Evolutionary conservation across 1,140 invertebrate genomes (phyloP), one percentile per base, ranked within the genome.

Genomic region (Pseudomyrmex gracilis): DNA sequence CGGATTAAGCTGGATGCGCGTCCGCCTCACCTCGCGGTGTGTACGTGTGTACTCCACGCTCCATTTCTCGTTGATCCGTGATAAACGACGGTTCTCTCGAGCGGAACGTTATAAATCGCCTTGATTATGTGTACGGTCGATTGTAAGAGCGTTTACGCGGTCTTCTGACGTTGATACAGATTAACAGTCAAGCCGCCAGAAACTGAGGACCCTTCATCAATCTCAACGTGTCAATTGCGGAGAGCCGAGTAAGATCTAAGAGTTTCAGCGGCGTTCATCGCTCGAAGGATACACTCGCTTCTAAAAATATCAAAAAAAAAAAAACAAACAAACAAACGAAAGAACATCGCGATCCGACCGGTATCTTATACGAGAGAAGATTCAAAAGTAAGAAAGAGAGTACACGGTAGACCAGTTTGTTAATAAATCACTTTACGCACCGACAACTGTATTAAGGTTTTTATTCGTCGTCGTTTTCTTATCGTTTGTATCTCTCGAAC

Each of bases 71-170:
- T 60, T 80, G 76, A 80, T 80, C 66, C 76, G 43, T 80, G 76
- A 80, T 80, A 71, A 80, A 80, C 64, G 76, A 80, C 66, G 66
- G 22, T 17, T 49, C 76, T 45, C 66, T 58, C 76, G 76, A 47
- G 66, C 66, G 66, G 66, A 80, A 80, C 76, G 76, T 80, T 80
- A 80, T 80, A 80, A 80, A 80, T 80, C 76, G 76, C 67, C 55
- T 70, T 70, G 76, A 80, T 80, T 70, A 80, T 80, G 76, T 70
- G 68, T 58, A 71, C 43, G 20, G 76, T 71, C 66, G 66, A 80
- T 80, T 71, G 76, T 60, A 49, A 47, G 53, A 80, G 45, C 66
- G 45, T 71, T 80, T 80, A 80, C 66, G 66, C n/a, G 76, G 66
- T 49, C 53, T 47, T 70, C 53, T 80, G 66, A 80, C 76, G 66